phyloP scores from a whole-genome alignment of 1,140 invertebrate genomes.

The Scylla paramamosain region DNA sequence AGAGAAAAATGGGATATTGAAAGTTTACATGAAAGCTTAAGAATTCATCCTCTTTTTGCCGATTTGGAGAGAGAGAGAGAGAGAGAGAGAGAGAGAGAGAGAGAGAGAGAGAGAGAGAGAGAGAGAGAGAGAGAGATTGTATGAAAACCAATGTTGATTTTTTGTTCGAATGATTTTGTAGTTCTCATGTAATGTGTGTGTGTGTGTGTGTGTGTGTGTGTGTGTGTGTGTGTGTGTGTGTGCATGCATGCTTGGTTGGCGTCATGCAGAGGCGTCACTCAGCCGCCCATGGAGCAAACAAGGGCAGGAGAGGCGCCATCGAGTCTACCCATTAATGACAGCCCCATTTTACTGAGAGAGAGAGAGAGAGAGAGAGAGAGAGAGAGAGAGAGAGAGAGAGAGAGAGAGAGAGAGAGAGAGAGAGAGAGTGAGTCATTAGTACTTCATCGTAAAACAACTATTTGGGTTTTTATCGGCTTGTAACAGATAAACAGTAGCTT shows the following conservation, averaged over 20 bases:
- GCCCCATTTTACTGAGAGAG: neutral
- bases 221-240: constrained; percentile 16
- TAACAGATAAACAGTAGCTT: neutral
- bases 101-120: constrained; percentile 31
- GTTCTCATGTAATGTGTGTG: neutral
- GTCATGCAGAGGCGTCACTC: neutral
- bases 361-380: constrained; percentile 20
- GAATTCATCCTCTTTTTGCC: no score
- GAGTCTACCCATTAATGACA: neutral
- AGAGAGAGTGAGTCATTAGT: neutral
- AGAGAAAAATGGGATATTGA: no score
- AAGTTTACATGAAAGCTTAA: no score
- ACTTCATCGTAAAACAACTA: no score
- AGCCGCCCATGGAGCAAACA: neutral
- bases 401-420: neutral
- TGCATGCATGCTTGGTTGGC: neutral
- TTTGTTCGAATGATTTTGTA: neutral
- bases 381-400: constrained; percentile 25
- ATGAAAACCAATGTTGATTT: neutral
- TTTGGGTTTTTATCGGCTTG: no score
- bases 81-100: constrained; percentile 30
- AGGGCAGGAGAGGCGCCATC: neutral
- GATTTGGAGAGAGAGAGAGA: no score
- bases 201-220: neutral
- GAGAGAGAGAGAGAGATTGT: neutral